A percentile compares a stretch with the other conserved stretches of the same genome.
phyloP scores from a whole-genome alignment of 2,113 vertebrate species.

The Otis tarda region DNA sequence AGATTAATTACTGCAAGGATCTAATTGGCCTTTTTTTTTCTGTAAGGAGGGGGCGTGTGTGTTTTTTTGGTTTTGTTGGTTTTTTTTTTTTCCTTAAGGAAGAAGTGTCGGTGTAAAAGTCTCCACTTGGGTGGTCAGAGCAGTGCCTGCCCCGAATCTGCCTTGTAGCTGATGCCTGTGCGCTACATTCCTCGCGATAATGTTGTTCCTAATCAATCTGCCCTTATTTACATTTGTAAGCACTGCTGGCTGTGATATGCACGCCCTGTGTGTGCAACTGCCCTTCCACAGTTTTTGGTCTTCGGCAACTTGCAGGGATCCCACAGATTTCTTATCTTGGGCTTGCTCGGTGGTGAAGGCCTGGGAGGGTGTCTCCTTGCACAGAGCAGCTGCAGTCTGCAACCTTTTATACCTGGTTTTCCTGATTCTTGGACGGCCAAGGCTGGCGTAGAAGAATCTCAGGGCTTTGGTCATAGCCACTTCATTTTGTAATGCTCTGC shows the following conservation, averaged over 20 bases:
- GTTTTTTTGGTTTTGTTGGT: too few relatives aligned
- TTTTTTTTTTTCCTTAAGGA: constrained; percentile 39
- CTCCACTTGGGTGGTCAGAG: constrained; percentile 83
- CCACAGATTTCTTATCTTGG: not conserved
- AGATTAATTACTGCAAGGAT: constrained; percentile 78
- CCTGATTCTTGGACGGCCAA: not conserved
- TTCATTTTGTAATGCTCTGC: not conserved
- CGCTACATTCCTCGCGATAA: constrained; percentile 73
- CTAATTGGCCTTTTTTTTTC: constrained; percentile 84
- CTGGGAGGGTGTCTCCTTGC: not conserved
- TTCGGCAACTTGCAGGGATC: constrained; percentile 11
- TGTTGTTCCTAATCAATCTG: constrained; percentile 79
- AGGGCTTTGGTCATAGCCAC: not conserved
- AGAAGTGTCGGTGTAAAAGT: constrained; percentile 76
- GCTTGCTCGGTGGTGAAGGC: not conserved
- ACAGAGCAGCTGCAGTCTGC: not conserved
- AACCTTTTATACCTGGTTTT: not conserved
- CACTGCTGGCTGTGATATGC: constrained; percentile 73
- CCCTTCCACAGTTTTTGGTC: constrained; percentile 31
- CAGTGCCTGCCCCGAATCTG: constrained; percentile 74
- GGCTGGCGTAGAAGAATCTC: not conserved
- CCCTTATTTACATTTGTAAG: constrained; percentile 80
- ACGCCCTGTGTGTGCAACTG: constrained; percentile 52
- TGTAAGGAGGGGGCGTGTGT: not conserved
- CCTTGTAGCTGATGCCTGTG: constrained; percentile 72